These are phyloP conservation scores for Centropus unirufus DNA, from an alignment of 2,113 vertebrate species.

Conservation along the genomic window DNA sequence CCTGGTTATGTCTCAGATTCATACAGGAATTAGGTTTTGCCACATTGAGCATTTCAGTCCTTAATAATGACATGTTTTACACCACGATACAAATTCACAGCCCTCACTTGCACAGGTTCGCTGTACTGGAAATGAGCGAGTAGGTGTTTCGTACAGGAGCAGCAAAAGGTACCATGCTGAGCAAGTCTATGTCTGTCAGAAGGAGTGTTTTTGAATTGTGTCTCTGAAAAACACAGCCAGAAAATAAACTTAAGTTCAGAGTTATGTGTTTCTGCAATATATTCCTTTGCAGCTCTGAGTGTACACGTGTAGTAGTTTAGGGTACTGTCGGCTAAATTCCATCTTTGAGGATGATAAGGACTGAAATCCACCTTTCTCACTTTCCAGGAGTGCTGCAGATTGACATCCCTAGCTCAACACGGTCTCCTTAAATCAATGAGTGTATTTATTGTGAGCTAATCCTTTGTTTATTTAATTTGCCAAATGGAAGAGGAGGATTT, in stretches of 20 bases:
- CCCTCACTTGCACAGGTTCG: not conserved
- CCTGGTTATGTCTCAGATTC: not conserved
- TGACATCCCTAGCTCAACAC: not conserved
- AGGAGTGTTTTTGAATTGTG: not conserved
- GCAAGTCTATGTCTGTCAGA: not conserved
- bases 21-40: not conserved
- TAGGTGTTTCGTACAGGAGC: not conserved
- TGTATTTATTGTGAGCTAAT: not conserved
- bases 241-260: not conserved
- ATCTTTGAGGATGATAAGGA: not conserved
- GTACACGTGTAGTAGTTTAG: accelerated
- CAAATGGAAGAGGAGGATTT: not conserved
- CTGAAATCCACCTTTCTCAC: not conserved
- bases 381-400: not conserved
- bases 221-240: not conserved
- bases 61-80: not conserved
- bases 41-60: not conserved
- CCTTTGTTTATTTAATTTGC: not conserved
- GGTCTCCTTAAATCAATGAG: not conserved
- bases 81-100: not conserved
- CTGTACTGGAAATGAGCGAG: not conserved
- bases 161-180: not conserved
- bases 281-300: not conserved
- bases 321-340: not conserved
- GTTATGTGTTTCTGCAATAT: not conserved